Evolutionary conservation across 1,140 invertebrate species (phyloP), one percentile per base, ranked within the genome.

Genomic region (Drosophila fuyamai): DNA sequence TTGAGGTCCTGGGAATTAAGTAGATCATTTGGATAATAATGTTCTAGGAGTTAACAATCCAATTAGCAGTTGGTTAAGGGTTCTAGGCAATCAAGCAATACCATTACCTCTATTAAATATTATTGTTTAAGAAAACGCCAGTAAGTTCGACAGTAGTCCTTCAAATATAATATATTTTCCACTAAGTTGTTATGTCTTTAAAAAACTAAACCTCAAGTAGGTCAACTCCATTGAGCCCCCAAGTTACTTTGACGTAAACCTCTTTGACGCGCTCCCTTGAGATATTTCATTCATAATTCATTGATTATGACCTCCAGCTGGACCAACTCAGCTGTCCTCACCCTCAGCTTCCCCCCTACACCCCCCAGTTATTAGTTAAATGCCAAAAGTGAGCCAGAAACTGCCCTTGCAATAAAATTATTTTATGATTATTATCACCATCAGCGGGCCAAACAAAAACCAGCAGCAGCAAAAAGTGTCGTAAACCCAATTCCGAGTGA

Each of bases 381-480:
- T 79, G 76, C 65, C 46, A 53, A 62, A 54, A 41, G 61, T 40
- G 43, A 56, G 36, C 40, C 41, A 35, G 41, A 36, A 63, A 78
- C 47, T 57, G 38, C 43, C 57, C 29, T n/a, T 23, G 75, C 41
- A 57, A 79, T 79, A 79, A 79, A 79, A 79, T 79, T 44, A 79
- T 78, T 79, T 79, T 79, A 79, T 78, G 76, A 71, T 79, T 79
- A 79, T 79, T 78, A 79, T 79, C 75, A 40, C 35, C 68, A 55
- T 57, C 43, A 59, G 44, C 55, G 59, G 41, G 23, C 41, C 27
- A 48, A 44, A 57, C 44, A 65, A 63, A 41, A 63, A 41, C n/a
- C 63, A 36, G 50, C n/a, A 14, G 47, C 27, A 29, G 27, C 4
- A 32, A 50, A 47, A 51, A 62, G 16, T 55, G 70, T 79, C 76